Conservation (phyloP, 1,140 invertebrate species). For the Manduca sexta region DNA sequence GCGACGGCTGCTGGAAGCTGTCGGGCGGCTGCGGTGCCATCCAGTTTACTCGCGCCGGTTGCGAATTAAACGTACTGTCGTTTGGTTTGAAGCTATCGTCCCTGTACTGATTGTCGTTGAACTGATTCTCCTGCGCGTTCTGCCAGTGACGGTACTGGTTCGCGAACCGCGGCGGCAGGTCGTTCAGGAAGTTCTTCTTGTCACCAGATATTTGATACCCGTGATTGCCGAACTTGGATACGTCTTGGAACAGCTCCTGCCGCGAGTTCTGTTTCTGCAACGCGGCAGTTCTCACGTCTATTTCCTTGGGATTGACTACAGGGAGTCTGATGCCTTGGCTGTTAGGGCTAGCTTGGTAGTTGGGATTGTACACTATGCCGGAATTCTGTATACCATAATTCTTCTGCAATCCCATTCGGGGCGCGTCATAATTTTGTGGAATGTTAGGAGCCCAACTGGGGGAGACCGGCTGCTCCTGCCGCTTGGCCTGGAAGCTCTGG, state of each 20-base stretch:
- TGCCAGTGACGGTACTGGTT: slow-evolving; percentile 65
- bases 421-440: slow-evolving; percentile 26
- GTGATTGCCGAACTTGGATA: slow-evolving; percentile 40
- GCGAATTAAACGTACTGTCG: slow-evolving; percentile 11
- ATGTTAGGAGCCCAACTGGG: slow-evolving; percentile 27
- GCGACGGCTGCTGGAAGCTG: slow-evolving; percentile 28
- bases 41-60: slow-evolving; percentile 9
- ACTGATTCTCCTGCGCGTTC: slow-evolving; percentile 42
- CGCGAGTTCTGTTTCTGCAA: slow-evolving; percentile 62
- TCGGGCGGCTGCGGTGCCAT: slow-evolving; percentile 16
- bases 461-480: slow-evolving; percentile 23
- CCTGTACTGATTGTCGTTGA: slow-evolving; percentile 53
- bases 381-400: slow-evolving; percentile 50
- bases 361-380: slow-evolving; percentile 42
- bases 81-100: slow-evolving; percentile 40
- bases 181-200: slow-evolving; percentile 58
- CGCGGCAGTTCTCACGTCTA: slow-evolving; percentile 62
- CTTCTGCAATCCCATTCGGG: slow-evolving; percentile 44
- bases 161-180: slow-evolving; percentile 62
- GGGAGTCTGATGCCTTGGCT: slow-evolving; percentile 56
- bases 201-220: slow-evolving; percentile 53
- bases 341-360: slow-evolving; percentile 22
- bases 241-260: slow-evolving; percentile 51
- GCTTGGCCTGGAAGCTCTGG: slow-evolving; percentile 35
- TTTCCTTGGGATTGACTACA: slow-evolving; percentile 71